Base-by-base conservation (phyloP, 2,888 invertebrate species). In the Andrena bucephala region DNA sequence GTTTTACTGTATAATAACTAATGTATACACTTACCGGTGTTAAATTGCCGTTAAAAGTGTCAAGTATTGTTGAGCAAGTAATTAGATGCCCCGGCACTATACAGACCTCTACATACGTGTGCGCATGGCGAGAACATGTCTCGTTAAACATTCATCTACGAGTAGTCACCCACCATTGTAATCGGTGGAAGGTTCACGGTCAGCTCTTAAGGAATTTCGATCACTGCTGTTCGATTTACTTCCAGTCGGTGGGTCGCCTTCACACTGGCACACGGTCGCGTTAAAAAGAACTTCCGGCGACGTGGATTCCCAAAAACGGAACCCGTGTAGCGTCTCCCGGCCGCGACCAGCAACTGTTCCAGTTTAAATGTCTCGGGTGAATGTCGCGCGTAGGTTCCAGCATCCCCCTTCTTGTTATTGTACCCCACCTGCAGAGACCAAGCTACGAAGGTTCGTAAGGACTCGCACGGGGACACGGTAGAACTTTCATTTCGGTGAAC, bases 361-460 rank as follows among this genome's bases (percentile, higher is more conserved):
- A 91, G 90, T 91, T 91, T 89, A 88, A 85, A 88, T 80, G 86
- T 87, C 89, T 89, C 86, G 89, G 87, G 93, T 89, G 93, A 93
- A 92, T 91, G 93, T 91, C 90, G 86, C 86, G 85, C 85, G 66
- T 80, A 72, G 77, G 71, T 79, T 77, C 81, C 82, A 86, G 83
- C 89, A 88, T 87, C 90, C 88, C 89, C 85, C 90, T 89, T 85
- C 89, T 81, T 83, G 84, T 67, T 65, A 81, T 24, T 54, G 68
- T 87, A 87, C 83, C 87, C 87, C 87, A 87, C 87, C 81, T 87
- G 84, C 65, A 76, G 75, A 83, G 36, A 57, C 80, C 68, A 72
- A 48, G 71, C 59, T 60, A 66, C 68, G 77, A 72, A 81, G 83
- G 81, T 63, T 81, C 75, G 76, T 75, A 83, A 85, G 83, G 87